phyloP scores from a whole-genome alignment of 2,888 invertebrate genomes.

The Athalia rosae region DNA sequence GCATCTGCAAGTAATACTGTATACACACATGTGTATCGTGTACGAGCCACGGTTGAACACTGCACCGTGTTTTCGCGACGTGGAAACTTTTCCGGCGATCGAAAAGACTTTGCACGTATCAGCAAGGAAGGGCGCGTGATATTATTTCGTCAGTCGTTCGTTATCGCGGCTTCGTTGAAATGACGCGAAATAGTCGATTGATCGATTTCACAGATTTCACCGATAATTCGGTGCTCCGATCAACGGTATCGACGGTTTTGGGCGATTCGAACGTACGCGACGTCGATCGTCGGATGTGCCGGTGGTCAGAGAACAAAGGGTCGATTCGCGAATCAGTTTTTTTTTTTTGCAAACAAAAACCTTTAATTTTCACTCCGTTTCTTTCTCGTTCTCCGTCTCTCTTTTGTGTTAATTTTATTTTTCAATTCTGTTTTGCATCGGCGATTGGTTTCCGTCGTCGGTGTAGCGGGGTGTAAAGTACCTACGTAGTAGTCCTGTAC shows the following conservation, averaged over 20 bases:
- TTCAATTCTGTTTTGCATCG: constrained; percentile 40
- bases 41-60: no score
- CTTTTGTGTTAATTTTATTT: background rate
- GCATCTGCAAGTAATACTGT: no score
- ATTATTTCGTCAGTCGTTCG: no score
- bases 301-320: background rate
- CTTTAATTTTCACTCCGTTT: constrained; percentile 6
- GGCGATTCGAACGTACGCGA: background rate
- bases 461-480: background rate
- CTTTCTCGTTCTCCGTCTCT: background rate
- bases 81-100: background rate
- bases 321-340: constrained; percentile 10
- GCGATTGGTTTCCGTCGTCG: constrained; percentile 37
- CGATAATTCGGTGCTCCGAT: no score
- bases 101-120: background rate
- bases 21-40: no score
- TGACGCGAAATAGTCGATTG: no score
- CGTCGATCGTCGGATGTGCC: background rate
- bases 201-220: no score
- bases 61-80: no score
- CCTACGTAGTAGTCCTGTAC: background rate
- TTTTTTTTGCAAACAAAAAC: constrained; percentile 7
- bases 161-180: no score
- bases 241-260: no score
- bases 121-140: no score